Conservation (phyloP, 2,888 invertebrate genomes). For the Agriopis aurantiaria region DNA sequence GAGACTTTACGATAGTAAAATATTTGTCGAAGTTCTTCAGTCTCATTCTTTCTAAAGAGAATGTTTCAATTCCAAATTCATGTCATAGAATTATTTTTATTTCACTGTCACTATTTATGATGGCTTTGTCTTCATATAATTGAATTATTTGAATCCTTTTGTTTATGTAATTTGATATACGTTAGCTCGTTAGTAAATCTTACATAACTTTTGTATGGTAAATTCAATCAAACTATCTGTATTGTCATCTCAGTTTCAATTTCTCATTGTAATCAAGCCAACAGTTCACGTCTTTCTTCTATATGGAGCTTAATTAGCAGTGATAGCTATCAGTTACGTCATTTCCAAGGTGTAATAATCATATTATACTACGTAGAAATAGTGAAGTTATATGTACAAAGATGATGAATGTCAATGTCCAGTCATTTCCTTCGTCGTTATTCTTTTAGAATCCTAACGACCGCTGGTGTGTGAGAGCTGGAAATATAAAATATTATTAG, state of each 20-base stretch:
- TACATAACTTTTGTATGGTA: slow-evolving; percentile 13
- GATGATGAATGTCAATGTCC: slow-evolving; percentile 37
- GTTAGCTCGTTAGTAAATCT: slow-evolving; percentile 12
- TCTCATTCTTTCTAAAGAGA: not conserved
- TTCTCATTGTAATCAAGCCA: slow-evolving; percentile 24
- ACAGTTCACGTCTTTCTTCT: slow-evolving; percentile 26
- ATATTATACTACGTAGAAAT: not conserved
- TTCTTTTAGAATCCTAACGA: slow-evolving; percentile 48
- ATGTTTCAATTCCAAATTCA: not conserved
- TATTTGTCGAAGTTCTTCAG: not conserved
- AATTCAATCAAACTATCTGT: slow-evolving; percentile 29
- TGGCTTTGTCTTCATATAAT: not conserved
- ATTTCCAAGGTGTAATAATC: slow-evolving; percentile 12
- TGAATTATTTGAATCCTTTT: not conserved
- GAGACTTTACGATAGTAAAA: not conserved
- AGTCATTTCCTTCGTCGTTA: slow-evolving; percentile 50
- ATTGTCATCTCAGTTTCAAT: slow-evolving; percentile 30
- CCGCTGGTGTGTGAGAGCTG: slow-evolving; percentile 51
- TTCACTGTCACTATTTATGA: not conserved
- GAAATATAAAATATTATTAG: slow-evolving; percentile 51
- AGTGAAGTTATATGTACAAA: slow-evolving; percentile 17
- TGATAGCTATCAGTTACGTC: slow-evolving; percentile 16
- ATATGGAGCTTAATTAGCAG: slow-evolving; percentile 19
- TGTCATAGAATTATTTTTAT: not conserved
- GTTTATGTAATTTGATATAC: not conserved